Base-by-base conservation (phyloP, 2,113 vertebrate genomes). In the Anhinga anhinga region DNA sequence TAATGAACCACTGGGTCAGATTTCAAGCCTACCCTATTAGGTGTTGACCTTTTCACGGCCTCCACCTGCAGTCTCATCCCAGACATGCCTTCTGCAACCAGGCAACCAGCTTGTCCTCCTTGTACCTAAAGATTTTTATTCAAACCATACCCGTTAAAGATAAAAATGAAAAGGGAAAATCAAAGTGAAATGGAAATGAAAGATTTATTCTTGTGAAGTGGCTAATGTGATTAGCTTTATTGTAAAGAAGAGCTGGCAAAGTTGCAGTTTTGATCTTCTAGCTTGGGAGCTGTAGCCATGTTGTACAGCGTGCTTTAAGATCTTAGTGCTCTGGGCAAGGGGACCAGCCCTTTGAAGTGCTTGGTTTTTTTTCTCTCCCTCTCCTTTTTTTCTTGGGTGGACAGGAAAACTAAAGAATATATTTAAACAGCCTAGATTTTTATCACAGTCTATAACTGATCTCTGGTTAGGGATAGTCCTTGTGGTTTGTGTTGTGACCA, bases 221-320 rank as follows among this genome's bases (percentile, higher is more conserved):
- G 74, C 23, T 88, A 72, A 95, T 83, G 63, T 93, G 86, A 96
- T 97, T 92, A 93, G 45, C 47, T 86, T 87, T 79, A 34, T 88
- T 94, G 63, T 59, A 86, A 67, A 58, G 65, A 80, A 82, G 83
- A 90, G 13, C 55, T 55, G n/a, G 40, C n/a, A 74, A 65, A 94
- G 81, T 56, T 91, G 40, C 67, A 63, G 66, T 88, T 98, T 91
- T 97, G 91, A 97, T 97, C 74, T 97, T 53, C 40, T 89, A 34
- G 32, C 52, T 72, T 81, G 74, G 94, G 86, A 96, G 10, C 59
- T 76, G 36, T 5, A 61, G 36, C 58, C 38, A 15, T 40, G 90
- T 79, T 89, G 73, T 71, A 84, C 88, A 92, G n/a, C 22, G 13
- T 2, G 5, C n/a, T 78, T 63, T 79, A 86, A 91, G 74, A 95